Conservation (phyloP, 92 coral and sea anemone genomes). For the Umimayanthus kanabou region DNA sequence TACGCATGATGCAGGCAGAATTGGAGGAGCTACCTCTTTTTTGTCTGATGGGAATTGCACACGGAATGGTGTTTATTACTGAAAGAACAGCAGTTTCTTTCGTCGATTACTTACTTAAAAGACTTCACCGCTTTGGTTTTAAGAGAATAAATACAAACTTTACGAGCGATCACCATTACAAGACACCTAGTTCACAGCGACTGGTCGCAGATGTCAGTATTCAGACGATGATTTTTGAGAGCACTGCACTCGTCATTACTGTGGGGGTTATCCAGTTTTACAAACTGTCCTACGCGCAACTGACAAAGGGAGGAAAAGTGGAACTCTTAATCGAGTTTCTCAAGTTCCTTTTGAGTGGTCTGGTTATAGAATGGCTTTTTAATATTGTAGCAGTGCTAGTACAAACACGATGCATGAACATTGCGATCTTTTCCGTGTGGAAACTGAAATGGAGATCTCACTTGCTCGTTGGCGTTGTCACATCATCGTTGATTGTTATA, state of each 20-base stretch:
- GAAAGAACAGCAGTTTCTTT: constrained; percentile 10
- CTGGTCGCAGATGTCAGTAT: constrained; percentile 48
- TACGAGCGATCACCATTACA: not conserved
- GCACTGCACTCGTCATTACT: constrained; percentile 36
- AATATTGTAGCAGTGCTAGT: not conserved
- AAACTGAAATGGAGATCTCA: not conserved
- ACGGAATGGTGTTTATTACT: constrained; percentile 23
- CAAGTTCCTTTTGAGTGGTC: not conserved
- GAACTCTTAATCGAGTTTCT: not conserved
- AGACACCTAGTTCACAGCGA: constrained; percentile 41
- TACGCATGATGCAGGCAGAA: constrained; percentile 43
- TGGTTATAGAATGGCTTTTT: not conserved
- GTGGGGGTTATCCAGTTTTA: constrained; percentile 33
- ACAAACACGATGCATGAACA: constrained; percentile 23
- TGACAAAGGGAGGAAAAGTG: not conserved
- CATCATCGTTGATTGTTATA: not conserved
- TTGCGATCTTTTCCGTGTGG: too few relatives aligned
- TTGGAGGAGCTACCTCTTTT: constrained; percentile 32
- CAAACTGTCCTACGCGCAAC: not conserved
- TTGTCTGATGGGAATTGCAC: constrained; percentile 27
- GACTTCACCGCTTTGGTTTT: not conserved
- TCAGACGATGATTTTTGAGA: constrained; percentile 41
- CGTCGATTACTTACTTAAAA: constrained; percentile 1
- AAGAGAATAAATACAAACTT: not conserved
- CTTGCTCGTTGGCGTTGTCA: not conserved